A percentile compares a stretch with the other conserved stretches of the same genome.
phyloP scores from a whole-genome alignment of 2,797 vertebrate species.

The Acrossocheilus wenchowensis region DNA sequence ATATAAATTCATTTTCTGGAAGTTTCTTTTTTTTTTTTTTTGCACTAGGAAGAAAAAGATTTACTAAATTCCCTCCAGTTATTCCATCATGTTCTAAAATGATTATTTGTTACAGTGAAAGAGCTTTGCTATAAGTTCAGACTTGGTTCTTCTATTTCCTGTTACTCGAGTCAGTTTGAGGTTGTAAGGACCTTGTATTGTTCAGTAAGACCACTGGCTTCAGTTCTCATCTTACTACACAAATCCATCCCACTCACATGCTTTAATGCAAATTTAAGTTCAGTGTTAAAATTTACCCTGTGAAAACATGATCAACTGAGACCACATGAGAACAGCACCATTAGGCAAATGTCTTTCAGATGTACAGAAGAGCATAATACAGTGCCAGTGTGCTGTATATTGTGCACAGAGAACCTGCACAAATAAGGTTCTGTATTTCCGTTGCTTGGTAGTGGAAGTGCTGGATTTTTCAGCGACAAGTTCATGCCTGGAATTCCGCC shows the following conservation, averaged over 20 bases:
- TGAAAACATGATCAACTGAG: not conserved
- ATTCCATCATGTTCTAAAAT: not conserved
- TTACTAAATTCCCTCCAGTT: not conserved
- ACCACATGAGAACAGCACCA: not conserved
- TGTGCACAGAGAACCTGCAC: not conserved
- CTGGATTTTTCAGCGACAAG: not conserved
- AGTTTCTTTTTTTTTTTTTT: not conserved
- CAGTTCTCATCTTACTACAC: not conserved
- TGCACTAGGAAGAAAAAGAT: conserved; percentile 1
- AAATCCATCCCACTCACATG: not conserved
- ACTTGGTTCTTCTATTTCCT: not conserved
- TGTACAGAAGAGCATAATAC: not conserved
- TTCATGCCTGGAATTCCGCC: not conserved
- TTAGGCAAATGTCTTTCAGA: conserved; percentile 3
- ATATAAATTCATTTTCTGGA: not conserved
- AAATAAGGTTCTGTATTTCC: not conserved
- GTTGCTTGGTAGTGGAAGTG: not conserved
- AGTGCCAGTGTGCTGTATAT: not conserved
- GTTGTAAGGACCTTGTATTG: not conserved
- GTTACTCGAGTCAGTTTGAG: not conserved
- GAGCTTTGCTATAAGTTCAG: not conserved
- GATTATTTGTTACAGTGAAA: not conserved
- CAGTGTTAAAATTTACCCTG: conserved; percentile 8
- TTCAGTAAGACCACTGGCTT: not conserved
- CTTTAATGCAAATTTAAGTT: not conserved